Percentiles rank a stretch among this genome's conserved stretches.
These are phyloP conservation scores for Platorchestia sp. DNA, from an alignment of 1,140 invertebrate genomes.

Conservation along the genomic window DNA sequence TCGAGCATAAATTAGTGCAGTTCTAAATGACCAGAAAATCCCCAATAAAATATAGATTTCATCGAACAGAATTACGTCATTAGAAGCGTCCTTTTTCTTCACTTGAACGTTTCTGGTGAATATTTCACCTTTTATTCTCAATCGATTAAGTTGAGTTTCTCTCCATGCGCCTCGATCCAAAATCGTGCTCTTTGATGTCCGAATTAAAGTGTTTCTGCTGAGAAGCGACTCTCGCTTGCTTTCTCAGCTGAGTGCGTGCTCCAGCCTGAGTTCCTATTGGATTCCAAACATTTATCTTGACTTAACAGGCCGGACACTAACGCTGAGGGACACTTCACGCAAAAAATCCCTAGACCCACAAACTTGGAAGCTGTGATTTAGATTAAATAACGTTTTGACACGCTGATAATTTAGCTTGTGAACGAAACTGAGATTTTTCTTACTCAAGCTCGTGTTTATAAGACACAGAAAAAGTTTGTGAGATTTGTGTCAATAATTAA, in stretches of 20 bases:
- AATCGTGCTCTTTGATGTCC: not conserved
- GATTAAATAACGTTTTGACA: not conserved
- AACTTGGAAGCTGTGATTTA: not conserved
- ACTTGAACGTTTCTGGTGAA: not conserved
- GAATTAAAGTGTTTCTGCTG: not conserved
- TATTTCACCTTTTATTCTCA: not conserved
- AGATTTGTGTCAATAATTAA: not conserved
- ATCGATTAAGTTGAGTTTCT: not conserved
- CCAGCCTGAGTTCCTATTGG: not conserved
- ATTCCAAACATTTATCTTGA: not conserved
- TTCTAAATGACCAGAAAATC: not conserved
- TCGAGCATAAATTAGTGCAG: not conserved
- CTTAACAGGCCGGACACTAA: not conserved
- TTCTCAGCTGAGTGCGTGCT: not conserved
- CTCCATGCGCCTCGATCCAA: not conserved
- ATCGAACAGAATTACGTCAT: not conserved
- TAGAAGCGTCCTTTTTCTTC: not conserved
- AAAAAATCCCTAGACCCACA: not conserved
- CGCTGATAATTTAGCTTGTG: not conserved
- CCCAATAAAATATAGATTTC: not conserved
- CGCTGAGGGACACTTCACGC: not conserved
- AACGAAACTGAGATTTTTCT: not conserved
- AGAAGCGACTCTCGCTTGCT: not conserved
- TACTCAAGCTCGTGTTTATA: not conserved
- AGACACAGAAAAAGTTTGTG: not conserved